A percentile compares a stretch with the other conserved stretches of the same genome.
These are phyloP conservation scores for Botia almorhae DNA, from an alignment of 2,797 vertebrate species.

Conservation along the genomic window DNA sequence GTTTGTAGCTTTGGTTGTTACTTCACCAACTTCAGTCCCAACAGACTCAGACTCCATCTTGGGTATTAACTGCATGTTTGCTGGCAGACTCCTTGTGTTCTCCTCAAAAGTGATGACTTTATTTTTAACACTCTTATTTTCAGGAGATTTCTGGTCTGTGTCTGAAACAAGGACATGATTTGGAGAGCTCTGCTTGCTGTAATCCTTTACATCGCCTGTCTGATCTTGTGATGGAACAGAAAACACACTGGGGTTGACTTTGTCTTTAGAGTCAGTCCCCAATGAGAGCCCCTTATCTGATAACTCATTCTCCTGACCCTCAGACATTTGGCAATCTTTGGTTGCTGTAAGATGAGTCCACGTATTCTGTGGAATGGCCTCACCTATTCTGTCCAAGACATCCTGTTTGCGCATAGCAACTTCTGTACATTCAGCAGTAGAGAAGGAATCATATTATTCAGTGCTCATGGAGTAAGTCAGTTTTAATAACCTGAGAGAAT, in stretches of 20 bases:
- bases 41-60: constrained; percentile 43
- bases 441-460: constrained; percentile 65
- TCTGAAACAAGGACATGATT: constrained; percentile 16
- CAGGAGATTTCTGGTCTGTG: constrained; percentile 14
- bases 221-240: constrained; percentile 40
- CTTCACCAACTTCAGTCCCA: constrained; percentile 38
- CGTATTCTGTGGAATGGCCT: constrained; percentile 33
- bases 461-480: constrained; percentile 62
- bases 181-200: constrained; percentile 53
- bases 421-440: constrained; percentile 35
- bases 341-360: constrained; percentile 34
- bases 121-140: constrained; percentile 34
- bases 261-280: constrained; percentile 46
- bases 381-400: constrained; percentile 33
- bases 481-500: constrained; percentile 70
- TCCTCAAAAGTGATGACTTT: constrained; percentile 18
- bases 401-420: constrained; percentile 43
- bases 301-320: constrained; percentile 22
- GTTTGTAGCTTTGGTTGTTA: constrained; percentile 57
- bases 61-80: constrained; percentile 30
- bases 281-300: constrained; percentile 31
- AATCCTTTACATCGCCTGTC: constrained; percentile 62
- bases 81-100: constrained; percentile 31
- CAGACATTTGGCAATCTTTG: constrained; percentile 43
- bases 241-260: constrained; percentile 28